Percentiles rank a stretch among this genome's conserved stretches.
Evolutionary conservation across 2,113 vertebrate genomes (phyloP).

Genomic region (Nerophis lumbriciformis): DNA sequence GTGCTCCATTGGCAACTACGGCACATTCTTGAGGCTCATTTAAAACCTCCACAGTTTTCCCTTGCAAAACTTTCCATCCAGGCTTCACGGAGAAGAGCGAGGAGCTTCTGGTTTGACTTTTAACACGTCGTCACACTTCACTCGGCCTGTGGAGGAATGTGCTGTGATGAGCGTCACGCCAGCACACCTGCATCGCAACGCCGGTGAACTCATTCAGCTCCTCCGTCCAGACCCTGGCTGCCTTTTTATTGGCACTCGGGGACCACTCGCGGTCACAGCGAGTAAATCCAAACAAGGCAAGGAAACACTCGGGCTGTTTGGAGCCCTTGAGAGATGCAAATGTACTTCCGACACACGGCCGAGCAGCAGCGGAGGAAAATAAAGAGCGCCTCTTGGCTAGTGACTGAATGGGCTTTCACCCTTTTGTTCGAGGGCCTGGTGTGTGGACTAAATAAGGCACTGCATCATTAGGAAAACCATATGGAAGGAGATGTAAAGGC

Average conservation of each 20-base stretch:
- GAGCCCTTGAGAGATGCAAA: slow-evolving; percentile 25
- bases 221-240: not conserved
- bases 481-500: slow-evolving; percentile 17
- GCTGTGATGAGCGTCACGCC: slow-evolving; percentile 31
- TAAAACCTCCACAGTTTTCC: not conserved
- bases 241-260: slow-evolving; percentile 36
- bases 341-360: slow-evolving; percentile 32
- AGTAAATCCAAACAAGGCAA: slow-evolving; percentile 35
- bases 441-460: slow-evolving; percentile 33
- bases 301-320: slow-evolving; percentile 23
- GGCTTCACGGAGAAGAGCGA: slow-evolving; percentile 15
- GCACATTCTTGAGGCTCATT: slow-evolving; percentile 17
- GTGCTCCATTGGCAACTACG: slow-evolving; percentile 14
- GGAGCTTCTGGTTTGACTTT: slow-evolving; percentile 31
- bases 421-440: slow-evolving; percentile 28
- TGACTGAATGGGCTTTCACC: slow-evolving; percentile 40
- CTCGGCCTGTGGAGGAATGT: slow-evolving; percentile 37
- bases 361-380: slow-evolving; percentile 26
- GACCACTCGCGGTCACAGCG: slow-evolving; percentile 45
- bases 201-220: not conserved
- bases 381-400: slow-evolving; percentile 20
- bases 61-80: slow-evolving; percentile 19
- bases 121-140: slow-evolving; percentile 56
- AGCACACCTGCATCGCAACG: slow-evolving; percentile 15
- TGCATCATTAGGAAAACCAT: slow-evolving; percentile 39